Base-by-base conservation (phyloP, 2,888 invertebrate genomes). In the Digitonthophagus gazella region DNA sequence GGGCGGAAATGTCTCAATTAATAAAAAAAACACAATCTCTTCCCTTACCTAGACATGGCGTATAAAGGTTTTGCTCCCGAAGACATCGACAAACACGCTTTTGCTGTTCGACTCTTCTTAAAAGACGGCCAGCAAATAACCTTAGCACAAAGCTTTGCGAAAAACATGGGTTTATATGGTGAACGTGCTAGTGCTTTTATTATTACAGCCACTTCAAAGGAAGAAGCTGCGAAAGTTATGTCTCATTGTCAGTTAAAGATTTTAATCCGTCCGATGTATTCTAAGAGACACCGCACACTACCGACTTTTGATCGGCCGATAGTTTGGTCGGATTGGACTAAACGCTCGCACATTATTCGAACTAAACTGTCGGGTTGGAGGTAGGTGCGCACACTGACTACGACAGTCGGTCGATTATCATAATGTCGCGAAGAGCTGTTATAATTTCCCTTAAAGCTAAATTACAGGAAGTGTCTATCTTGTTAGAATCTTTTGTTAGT, bases 181-280 rank as follows among this genome's bases (percentile, higher is more conserved):
- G 97, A 98, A 85, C 89, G 98, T 76, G 92, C 90, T 14, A 98
- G 98, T 58, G 96, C 97, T 0, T 93, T 97, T 75, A 89, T 91
- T 0, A 82, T 98, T 67, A 85, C 95, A 18, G 90, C 92, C 76
- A 85, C 86, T 0, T 88, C 89, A 76, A 87, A 90, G 71, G 93
- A 97, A 4, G 93, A 96, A 78, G 91, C 95, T 0, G 91, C 88
- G 3, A 90, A 91, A 73, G 89, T 95, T 58, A 86, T 96, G 88
- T 97, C 97, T 0, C n/a, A n/a, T n/a, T n/a, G n/a, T n/a, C 98
- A 98, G 84, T 83, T 98, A 64, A 99, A 98, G 85, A 98, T 98
- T 80, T 83, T 98, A 75, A 92, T 98, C 78, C 89, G 99, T 75
- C 94, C 96, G 2, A 90, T 97, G 90, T 98, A 98, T 85, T 98